Conservation (phyloP, 2,113 vertebrate genomes). For the Triplophysa dalaica region DNA sequence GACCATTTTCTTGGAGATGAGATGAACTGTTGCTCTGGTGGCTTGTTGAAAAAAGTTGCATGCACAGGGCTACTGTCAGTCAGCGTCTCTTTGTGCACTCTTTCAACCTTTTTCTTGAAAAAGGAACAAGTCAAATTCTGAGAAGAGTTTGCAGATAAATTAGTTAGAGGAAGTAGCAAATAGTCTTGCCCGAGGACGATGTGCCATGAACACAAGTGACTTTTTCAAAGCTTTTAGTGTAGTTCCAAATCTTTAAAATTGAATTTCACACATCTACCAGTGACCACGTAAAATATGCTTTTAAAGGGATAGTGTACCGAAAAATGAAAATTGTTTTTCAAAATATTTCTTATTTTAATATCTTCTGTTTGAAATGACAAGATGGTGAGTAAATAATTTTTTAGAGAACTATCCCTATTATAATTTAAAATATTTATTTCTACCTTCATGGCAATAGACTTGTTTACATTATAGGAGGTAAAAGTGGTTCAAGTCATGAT, state of each 20-base stretch:
- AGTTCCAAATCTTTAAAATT: not conserved
- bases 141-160: not conserved
- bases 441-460: too few relatives aligned
- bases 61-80: not conserved
- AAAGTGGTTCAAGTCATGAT: too few relatives aligned
- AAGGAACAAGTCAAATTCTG: constrained; percentile 10
- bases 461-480: too few relatives aligned
- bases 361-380: too few relatives aligned
- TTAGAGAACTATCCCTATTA: too few relatives aligned
- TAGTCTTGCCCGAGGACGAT: not conserved
- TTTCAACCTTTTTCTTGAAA: not conserved
- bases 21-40: not conserved
- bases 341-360: too few relatives aligned
- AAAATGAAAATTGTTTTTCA: too few relatives aligned
- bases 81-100: not conserved
- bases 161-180: not conserved
- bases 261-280: too few relatives aligned
- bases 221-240: not conserved
- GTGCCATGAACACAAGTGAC: not conserved
- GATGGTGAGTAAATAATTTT: too few relatives aligned
- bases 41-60: not conserved
- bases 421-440: too few relatives aligned
- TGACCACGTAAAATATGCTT: too few relatives aligned
- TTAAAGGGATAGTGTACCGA: too few relatives aligned
- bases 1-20: not conserved